phyloP scores from a whole-genome alignment of 2,888 invertebrate genomes.

The Hirtodrosophila histrioides region DNA sequence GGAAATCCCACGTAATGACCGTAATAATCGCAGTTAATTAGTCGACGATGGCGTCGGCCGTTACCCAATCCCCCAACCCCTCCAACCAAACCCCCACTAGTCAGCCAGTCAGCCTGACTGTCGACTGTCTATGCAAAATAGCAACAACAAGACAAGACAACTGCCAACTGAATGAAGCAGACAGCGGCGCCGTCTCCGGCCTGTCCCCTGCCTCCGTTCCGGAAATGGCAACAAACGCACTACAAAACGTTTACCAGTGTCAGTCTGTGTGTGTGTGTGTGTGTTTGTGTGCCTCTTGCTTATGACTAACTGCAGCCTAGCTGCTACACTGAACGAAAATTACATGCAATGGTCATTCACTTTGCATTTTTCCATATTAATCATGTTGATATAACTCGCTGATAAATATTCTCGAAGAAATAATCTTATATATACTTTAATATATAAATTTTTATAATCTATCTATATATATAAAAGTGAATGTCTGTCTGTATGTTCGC shows the following conservation, averaged over 20 bases:
- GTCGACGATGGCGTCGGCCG: slow-evolving; percentile 80
- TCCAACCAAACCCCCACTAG: background rate
- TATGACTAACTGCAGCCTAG: slow-evolving; percentile 74
- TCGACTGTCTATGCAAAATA: slow-evolving; percentile 75
- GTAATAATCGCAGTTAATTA: slow-evolving; percentile 85
- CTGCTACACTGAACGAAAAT: background rate
- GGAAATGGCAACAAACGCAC: slow-evolving; percentile 81
- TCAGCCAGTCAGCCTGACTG: slow-evolving; percentile 16
- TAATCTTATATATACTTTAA: no score
- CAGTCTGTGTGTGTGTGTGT: slow-evolving; percentile 12
- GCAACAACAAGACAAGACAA: slow-evolving; percentile 41
- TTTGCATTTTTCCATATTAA: no score
- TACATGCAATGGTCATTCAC: no score
- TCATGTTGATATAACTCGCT: no score
- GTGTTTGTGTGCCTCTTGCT: slow-evolving; percentile 39
- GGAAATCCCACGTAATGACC: slow-evolving; percentile 85
- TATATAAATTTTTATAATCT: no score
- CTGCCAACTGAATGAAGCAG: slow-evolving; percentile 40
- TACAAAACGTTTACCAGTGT: slow-evolving; percentile 66
- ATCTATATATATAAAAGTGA: no score
- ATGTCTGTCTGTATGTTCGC: no score
- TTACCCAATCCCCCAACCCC: slow-evolving; percentile 25
- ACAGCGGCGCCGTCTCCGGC: slow-evolving; percentile 44
- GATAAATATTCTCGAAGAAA: no score
- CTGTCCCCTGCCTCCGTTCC: slow-evolving; percentile 38